Evolutionary conservation across 2,797 vertebrate species (phyloP).

Genomic region (Falco peregrinus): DNA sequence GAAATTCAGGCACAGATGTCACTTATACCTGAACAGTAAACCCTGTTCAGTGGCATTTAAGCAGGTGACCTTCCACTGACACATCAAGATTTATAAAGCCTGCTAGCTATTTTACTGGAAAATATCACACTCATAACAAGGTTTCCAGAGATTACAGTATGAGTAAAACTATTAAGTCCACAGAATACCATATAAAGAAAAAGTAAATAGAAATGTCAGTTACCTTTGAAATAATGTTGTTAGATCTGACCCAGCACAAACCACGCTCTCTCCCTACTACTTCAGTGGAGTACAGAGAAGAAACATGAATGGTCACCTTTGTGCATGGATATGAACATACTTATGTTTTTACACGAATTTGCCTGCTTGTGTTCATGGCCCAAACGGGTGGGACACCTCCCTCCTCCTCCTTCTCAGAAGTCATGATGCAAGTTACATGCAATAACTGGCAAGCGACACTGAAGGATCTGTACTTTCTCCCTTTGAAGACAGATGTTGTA

Average conservation of each 20-base stretch:
- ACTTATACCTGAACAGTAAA: neutral
- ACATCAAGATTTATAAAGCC: neutral
- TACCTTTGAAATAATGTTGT: neutral
- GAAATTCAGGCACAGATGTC: neutral
- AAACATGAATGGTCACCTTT: neutral
- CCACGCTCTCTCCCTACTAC: neutral
- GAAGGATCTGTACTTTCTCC: neutral
- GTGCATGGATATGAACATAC: neutral
- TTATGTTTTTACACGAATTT: neutral
- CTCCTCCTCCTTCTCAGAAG: neutral
- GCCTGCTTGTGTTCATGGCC: neutral
- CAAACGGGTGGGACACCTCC: neutral
- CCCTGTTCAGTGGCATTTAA: neutral
- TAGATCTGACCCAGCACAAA: neutral
- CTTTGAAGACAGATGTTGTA: neutral
- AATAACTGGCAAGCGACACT: neutral
- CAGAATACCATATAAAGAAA: neutral
- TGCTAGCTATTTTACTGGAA: neutral
- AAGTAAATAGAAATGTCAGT: neutral
- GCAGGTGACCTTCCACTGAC: neutral
- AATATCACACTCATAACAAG: neutral
- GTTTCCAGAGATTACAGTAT: neutral
- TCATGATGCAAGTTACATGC: neutral
- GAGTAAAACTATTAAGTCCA: neutral
- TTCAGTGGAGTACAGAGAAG: neutral